Evolutionary conservation across 2,888 invertebrate genomes (phyloP), one percentile per base, ranked within the genome.

Genomic region (Eupithecia subfuscata): DNA sequence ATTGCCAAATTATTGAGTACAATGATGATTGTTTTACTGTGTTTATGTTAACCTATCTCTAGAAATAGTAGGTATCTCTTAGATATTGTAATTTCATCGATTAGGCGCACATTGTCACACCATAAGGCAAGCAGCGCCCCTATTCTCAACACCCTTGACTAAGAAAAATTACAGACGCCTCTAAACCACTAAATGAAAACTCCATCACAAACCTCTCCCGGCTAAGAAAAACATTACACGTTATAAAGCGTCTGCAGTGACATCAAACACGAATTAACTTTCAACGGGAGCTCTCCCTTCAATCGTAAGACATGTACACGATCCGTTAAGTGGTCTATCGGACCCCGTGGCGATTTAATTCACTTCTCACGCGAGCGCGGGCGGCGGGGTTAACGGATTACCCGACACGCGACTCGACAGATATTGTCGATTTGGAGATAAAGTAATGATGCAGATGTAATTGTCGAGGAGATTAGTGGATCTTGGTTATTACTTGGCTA

Each of bases 221-320:
- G 34, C 34, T 30, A 64, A 64, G 34, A 89, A 89, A 92, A 91
- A 90, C 89, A 89, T 81, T 79, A 89, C 91, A 90, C 86, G 88
- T 89, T 90, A 90, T 91, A 92, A 92, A 90, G 88, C 86, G 89
- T 84, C 88, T 87, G 88, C 88, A 91, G 86, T 92, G 94, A 94
- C 94, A 94, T 88, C 92, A 89, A 93, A 94, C 94, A 94, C 83
- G 94, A 91, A 92, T 94, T 92, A 93, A 94, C 94, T 93, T 91
- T 92, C 92, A 93, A 89, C 88, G 83, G 56, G 83, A 84, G 86
- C 89, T 90, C 90, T 87, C 90, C 88, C 81, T 87, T 88, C 93
- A 91, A 90, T 92, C 89, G 86, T 89, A 89, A 92, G 92, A 92
- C 90, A 90, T 88, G 87, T 85, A 91, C 92, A 90, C 88, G 91